Conservation (phyloP, 1,140 invertebrate species). For the Nasonia giraulti region DNA sequence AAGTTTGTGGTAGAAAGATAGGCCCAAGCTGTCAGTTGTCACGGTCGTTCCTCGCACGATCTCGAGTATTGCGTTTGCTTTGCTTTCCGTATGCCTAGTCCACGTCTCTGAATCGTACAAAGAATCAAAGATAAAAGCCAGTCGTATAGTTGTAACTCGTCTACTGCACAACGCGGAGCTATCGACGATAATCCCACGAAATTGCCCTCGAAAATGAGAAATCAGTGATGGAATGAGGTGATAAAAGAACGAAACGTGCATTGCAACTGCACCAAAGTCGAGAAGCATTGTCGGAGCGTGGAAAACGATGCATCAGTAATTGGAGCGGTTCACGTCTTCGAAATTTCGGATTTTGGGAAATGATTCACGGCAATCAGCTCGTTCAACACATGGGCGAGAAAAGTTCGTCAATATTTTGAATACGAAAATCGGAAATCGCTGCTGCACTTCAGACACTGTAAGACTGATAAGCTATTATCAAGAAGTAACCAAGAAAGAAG, state of each 20-base stretch:
- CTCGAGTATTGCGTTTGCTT: neutral
- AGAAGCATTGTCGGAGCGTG: neutral
- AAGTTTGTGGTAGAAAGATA: neutral
- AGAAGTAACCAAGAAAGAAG: neutral
- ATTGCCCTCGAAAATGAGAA: neutral
- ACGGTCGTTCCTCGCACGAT: neutral
- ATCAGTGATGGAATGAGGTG: neutral
- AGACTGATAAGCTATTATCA: neutral
- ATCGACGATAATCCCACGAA: neutral
- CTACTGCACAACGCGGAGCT: neutral
- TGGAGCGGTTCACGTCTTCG: neutral
- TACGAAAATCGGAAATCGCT: neutral
- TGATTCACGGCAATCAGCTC: neutral
- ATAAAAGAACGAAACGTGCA: neutral
- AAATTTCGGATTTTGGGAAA: neutral
- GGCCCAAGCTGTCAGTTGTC: neutral
- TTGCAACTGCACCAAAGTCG: neutral
- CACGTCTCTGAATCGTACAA: neutral
- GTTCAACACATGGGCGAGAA: neutral
- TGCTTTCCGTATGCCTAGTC: neutral
- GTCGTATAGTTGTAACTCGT: neutral
- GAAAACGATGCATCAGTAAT: neutral
- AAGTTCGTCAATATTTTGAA: neutral
- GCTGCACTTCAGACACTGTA: neutral
- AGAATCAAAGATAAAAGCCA: slow-evolving; percentile 18